Evolutionary conservation across 2,113 vertebrate species (phyloP), one percentile per base, ranked within the genome.

Genomic region (Cavia porcellus): DNA sequence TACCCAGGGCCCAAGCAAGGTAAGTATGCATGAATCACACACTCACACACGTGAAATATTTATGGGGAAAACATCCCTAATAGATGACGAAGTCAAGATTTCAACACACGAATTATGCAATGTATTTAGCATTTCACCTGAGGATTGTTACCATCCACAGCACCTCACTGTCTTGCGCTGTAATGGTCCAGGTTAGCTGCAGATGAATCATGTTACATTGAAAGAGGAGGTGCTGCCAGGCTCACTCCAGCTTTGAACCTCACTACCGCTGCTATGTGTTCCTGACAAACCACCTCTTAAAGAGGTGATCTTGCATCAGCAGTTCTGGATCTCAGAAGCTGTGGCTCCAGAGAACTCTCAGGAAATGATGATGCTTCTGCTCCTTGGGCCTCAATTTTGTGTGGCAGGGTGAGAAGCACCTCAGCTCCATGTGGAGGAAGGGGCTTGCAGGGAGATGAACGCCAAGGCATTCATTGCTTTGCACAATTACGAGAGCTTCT

Each of bases 121-220:
- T 35, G 9, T 32, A 57, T 83, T 94, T 89, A 81, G 55, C n/a
- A 52, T 93, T 84, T 97, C n/a, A 62, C 13, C 86, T 86, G 62
- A 52, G 30, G 13, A 24, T 38, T 66, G 47, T 15, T 93, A 75
- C 75, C n/a, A 57, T 42, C 24, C 28, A 77, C 68, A 86, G 47
- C 38, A 11, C 10, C 2, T 79, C 77, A 94, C 93, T 20, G 7
- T 15, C 68, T 70, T 59, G 42, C 38, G 64, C 1, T 20, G 24
- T 62, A n/a, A 55, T 12, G 50, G 20, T 62, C 79, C 74, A 74
- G 13, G 32, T 13, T 90, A 91, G 13, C 38, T 86, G 7, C 4
- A 4, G 1, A 32, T 81, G 59, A 57, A 57, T 86, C n/a, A 38
- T 86, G 42, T 89, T 66, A 25, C 4, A 38, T n/a, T 68, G 20